Conservation (phyloP, 1,140 invertebrate species). For the Tetramorium parvispinum region DNA sequence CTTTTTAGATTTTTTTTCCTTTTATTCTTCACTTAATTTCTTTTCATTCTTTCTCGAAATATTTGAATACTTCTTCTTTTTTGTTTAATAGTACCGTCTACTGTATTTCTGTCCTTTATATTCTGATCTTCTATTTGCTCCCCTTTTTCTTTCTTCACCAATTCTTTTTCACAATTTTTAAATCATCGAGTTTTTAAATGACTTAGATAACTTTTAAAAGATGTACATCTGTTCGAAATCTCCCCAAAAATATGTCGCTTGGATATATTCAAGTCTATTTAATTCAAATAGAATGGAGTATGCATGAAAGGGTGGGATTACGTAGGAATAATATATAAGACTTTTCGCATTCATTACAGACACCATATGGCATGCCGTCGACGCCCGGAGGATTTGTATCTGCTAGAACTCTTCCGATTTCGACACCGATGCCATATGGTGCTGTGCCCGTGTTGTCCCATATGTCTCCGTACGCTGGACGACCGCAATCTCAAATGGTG, state of each 20-base stretch:
- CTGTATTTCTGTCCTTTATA: neutral
- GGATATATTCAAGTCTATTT: neutral
- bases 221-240: neutral
- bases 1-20: neutral
- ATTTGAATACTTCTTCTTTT: neutral
- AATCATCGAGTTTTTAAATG: neutral
- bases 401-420: conserved; percentile 75
- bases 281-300: neutral
- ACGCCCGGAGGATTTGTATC: conserved; percentile 76
- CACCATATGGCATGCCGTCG: conserved; percentile 80
- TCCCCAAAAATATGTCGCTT: neutral
- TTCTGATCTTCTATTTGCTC: neutral
- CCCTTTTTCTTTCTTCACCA: neutral
- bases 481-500: conserved; percentile 82
- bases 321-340: neutral
- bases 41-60: neutral
- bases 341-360: conserved; percentile 62
- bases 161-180: neutral
- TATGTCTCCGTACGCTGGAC: conserved; percentile 76
- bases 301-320: neutral
- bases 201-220: neutral
- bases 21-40: neutral
- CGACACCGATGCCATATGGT: conserved; percentile 77
- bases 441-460: conserved; percentile 80
- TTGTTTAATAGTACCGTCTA: neutral